phyloP scores from a whole-genome alignment of 2,797 vertebrate genomes.

The Mormyrus hasselquistii region DNA sequence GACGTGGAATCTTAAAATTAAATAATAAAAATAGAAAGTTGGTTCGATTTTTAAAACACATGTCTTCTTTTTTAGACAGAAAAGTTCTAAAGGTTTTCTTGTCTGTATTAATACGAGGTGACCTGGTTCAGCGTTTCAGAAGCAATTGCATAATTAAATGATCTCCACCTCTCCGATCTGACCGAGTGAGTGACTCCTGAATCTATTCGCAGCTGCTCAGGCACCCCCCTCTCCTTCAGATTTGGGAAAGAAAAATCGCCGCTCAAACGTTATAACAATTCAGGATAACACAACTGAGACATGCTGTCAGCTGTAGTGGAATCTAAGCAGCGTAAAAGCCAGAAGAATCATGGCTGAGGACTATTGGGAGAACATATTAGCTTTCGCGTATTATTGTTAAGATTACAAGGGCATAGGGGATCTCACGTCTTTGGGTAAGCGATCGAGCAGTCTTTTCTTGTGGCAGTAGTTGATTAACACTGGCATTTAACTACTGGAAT shows the following conservation, averaged over 20 bases:
- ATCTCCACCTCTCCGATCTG: slow-evolving; percentile 29
- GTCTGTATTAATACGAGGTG: not conserved
- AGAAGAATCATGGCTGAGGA: slow-evolving; percentile 65
- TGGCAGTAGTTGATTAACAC: slow-evolving; percentile 15
- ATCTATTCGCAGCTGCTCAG: slow-evolving; percentile 45
- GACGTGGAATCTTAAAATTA: slow-evolving; percentile 10
- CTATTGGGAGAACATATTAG: slow-evolving; percentile 55
- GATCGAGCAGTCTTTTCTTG: slow-evolving; percentile 22
- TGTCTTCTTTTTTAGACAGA: not conserved
- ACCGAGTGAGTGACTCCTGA: slow-evolving; percentile 38
- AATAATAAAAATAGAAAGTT: slow-evolving; percentile 4
- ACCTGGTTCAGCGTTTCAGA: not conserved
- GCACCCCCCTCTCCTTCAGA: slow-evolving; percentile 41
- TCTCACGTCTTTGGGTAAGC: slow-evolving; percentile 48
- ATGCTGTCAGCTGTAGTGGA: slow-evolving; percentile 32
- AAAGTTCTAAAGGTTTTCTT: not conserved
- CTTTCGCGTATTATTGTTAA: slow-evolving; percentile 45
- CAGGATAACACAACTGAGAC: slow-evolving; percentile 23
- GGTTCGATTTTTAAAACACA: not conserved
- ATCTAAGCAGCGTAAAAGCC: slow-evolving; percentile 18
- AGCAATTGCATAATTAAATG: not conserved
- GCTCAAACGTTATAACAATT: slow-evolving; percentile 36
- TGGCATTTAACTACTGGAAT: not conserved
- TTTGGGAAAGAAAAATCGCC: slow-evolving; percentile 40
- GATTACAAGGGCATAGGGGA: slow-evolving; percentile 45